Conservation (phyloP, 2,888 invertebrate species). For the Romanomermis culicivorax region DNA sequence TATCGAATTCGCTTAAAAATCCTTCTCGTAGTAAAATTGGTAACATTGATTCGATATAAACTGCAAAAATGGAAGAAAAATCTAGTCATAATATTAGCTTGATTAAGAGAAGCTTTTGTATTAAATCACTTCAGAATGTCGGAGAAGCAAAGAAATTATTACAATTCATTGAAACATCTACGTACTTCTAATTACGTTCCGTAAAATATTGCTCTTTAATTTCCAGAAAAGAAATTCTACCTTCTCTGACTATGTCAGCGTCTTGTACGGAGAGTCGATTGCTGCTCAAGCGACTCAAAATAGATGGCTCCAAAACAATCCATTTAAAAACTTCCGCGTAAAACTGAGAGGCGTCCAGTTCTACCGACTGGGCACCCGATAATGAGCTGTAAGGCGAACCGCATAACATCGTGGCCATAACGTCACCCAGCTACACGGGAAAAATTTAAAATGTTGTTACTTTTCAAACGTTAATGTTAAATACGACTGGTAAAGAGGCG, state of each 20-base stretch:
- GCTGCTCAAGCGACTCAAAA: background rate
- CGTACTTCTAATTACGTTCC: too few relatives aligned
- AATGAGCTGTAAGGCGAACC: background rate
- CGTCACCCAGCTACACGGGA: background rate
- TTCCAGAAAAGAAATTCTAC: background rate
- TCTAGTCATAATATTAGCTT: too few relatives aligned
- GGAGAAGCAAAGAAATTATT: too few relatives aligned
- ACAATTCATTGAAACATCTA: too few relatives aligned
- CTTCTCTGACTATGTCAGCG: background rate
- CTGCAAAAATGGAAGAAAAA: too few relatives aligned
- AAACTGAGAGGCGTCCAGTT: background rate
- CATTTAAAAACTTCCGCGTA: background rate
- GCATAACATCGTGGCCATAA: background rate
- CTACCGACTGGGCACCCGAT: background rate
- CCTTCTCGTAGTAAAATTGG: background rate
- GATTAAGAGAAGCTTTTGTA: too few relatives aligned
- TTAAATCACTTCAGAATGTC: too few relatives aligned
- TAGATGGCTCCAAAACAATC: background rate
- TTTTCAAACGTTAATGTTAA: too few relatives aligned
- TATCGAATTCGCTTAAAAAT: background rate
- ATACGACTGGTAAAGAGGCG: too few relatives aligned
- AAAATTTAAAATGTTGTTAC: too few relatives aligned
- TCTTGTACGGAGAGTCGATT: background rate
- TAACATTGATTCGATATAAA: background rate
- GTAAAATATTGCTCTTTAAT: too few relatives aligned